Percentiles rank a stretch among this genome's conserved stretches.
phyloP scores from a whole-genome alignment of 2,888 invertebrate genomes.

The Ctenicera cuprea region DNA sequence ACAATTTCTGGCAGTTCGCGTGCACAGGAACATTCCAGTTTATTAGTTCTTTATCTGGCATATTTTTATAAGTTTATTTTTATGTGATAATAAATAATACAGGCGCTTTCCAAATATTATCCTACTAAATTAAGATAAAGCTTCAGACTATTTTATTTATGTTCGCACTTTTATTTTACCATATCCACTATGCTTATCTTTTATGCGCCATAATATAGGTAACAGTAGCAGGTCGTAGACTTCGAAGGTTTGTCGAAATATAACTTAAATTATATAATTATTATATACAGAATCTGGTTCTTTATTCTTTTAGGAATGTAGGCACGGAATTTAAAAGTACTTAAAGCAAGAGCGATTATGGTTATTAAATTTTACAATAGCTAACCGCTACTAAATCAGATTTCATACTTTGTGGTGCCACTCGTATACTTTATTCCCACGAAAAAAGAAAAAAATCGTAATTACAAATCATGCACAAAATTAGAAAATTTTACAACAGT shows the following conservation, averaged over 20 bases:
- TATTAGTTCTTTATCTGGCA: constrained; percentile 33
- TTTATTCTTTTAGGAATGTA: background rate
- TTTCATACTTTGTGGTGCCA: too few species aligned
- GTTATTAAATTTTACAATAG: too few species aligned
- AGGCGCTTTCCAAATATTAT: constrained; percentile 32
- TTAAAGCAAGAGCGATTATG: too few species aligned
- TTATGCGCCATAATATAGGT: constrained; percentile 13
- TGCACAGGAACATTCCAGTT: constrained; percentile 55
- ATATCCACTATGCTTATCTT: constrained; percentile 13
- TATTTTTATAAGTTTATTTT: constrained; percentile 38
- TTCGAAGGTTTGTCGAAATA: background rate
- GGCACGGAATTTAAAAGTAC: background rate
- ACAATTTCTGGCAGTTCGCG: constrained; percentile 52
- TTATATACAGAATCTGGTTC: background rate
- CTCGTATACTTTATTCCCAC: too few species aligned
- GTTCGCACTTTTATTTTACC: constrained; percentile 19
- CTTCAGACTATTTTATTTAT: constrained; percentile 15
- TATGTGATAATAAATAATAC: constrained; percentile 33
- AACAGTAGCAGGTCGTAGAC: background rate
- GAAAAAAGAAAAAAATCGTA: too few species aligned
- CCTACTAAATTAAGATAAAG: constrained; percentile 32
- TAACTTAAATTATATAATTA: constrained; percentile 3
- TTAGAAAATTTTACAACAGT: too few species aligned
- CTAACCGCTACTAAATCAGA: too few species aligned
- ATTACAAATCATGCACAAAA: too few species aligned